Evolutionary conservation across 2,113 vertebrate species (phyloP), one percentile per base, ranked within the genome.

Genomic region (Sapajus apella): DNA sequence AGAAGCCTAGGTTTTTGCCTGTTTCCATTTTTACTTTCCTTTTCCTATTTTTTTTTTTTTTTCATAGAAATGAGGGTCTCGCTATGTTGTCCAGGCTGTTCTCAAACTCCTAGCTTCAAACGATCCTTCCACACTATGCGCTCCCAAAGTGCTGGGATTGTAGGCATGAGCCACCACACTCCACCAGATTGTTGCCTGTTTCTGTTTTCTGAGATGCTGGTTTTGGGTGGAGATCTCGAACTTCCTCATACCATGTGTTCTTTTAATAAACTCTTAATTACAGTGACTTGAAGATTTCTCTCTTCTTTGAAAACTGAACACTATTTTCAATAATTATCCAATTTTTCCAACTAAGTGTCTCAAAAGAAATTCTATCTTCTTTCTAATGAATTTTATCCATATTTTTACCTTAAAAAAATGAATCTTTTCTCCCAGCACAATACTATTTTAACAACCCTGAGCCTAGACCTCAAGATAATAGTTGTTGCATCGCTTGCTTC

Each of bases 281-380:
- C 18, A 7, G 12, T 30, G 56, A 77, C 21, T 87, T 56, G 17
- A n/a, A 73, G 20, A 9, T 70, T 40, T 47, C 32, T n/a, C 61
- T 83, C 9, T 85, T 77, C 80, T 94, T 95, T 73, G 92, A 91
- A 93, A 76, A 80, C 2, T 4, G 27, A 96, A 43, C n/a, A 68
- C 11, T 70, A 23, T 82, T 89, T 90, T 75, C 18, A 76, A 43
- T 64, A 94, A 75, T 50, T 79, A 85, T 47, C 32, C 35, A 52
- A n/a, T 37, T 86, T 43, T 82, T 72, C 30, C 58, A 90, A 75
- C 17, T 20, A 58, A 52, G 25, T n/a, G 30, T 70, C 55, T 50
- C 27, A 52, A 80, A 66, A 40, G 9, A 96, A 12, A 70, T 27
- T 52, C 3, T 72, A 47, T 75, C 6, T 84, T 95, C 32, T 12